Conservation (phyloP, 2,888 invertebrate species). For the Tholera decimalis region DNA sequence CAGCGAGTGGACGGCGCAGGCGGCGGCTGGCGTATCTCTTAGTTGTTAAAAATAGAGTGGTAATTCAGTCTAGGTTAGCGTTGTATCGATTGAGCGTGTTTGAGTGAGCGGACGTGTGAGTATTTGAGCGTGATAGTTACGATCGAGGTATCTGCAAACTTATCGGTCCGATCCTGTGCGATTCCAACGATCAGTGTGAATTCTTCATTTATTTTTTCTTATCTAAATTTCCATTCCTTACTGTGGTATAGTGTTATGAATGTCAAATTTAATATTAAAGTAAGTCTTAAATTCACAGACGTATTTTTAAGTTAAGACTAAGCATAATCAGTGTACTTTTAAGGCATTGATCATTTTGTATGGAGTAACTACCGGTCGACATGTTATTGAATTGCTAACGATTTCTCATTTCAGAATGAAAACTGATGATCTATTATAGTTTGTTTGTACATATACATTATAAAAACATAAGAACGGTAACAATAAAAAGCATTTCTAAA, state of each 20-base stretch:
- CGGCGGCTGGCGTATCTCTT: slow-evolving; percentile 65
- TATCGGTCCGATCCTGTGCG: slow-evolving; percentile 69
- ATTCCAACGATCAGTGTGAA: slow-evolving; percentile 79
- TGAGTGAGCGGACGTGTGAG: slow-evolving; percentile 75
- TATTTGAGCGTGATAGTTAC: slow-evolving; percentile 75
- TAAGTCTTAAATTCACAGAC: slow-evolving; percentile 83
- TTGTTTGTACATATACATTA: slow-evolving; percentile 91
- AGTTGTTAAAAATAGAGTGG: slow-evolving; percentile 83
- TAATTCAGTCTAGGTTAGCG: slow-evolving; percentile 86
- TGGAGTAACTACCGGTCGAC: slow-evolving; percentile 77
- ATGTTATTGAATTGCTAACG: slow-evolving; percentile 84
- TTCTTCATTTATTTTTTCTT: slow-evolving; percentile 82
- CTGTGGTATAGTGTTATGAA: slow-evolving; percentile 89
- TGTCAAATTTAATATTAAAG: slow-evolving; percentile 83
- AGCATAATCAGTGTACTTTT: slow-evolving; percentile 87
- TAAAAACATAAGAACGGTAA: slow-evolving; percentile 90
- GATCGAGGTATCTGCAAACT: slow-evolving; percentile 76
- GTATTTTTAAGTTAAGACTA: slow-evolving; percentile 89
- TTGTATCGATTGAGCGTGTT: slow-evolving; percentile 80
- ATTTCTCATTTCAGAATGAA: slow-evolving; percentile 88
- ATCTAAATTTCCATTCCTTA: slow-evolving; percentile 89
- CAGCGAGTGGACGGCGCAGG: slow-evolving; percentile 53
- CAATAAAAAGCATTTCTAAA: slow-evolving; percentile 91
- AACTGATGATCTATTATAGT: slow-evolving; percentile 89
- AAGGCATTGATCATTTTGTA: slow-evolving; percentile 83